Conservation (phyloP, 2,113 vertebrate species). For the Anolis carolinensis region DNA sequence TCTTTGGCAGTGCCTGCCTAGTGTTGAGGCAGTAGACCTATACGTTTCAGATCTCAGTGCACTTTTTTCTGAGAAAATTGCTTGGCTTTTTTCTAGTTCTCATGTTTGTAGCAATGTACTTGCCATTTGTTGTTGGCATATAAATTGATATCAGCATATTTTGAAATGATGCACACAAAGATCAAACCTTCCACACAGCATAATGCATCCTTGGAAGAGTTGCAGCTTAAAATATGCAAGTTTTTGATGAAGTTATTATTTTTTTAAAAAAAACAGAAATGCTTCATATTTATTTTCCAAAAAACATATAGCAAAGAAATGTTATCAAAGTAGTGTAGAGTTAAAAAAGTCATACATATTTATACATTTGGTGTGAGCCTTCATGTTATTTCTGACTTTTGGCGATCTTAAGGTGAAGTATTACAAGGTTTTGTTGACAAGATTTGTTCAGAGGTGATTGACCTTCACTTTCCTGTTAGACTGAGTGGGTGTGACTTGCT, state of each 20-base stretch:
- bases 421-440: too few relatives aligned
- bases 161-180: background rate
- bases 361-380: too few relatives aligned
- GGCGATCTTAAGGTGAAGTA: too few relatives aligned
- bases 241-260: background rate
- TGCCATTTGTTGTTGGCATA: slow-evolving; percentile 23
- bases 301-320: too few relatives aligned
- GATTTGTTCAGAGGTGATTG: too few relatives aligned
- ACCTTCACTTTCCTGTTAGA: too few relatives aligned
- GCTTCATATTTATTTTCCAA: background rate
- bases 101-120: background rate
- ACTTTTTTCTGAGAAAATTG: background rate
- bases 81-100: background rate
- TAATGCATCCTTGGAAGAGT: background rate
- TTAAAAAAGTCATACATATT: too few relatives aligned
- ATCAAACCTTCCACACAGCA: too few relatives aligned
- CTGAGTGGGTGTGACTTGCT: too few relatives aligned
- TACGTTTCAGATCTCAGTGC: background rate
- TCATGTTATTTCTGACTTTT: too few relatives aligned
- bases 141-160: slow-evolving; percentile 15
- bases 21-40: background rate
- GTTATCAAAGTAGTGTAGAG: too few relatives aligned
- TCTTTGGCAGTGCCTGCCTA: background rate
- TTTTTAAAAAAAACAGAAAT: too few relatives aligned
- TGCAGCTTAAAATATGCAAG: background rate